Conservation (phyloP, 2,797 vertebrate genomes). For the Ceryle rudis region DNA sequence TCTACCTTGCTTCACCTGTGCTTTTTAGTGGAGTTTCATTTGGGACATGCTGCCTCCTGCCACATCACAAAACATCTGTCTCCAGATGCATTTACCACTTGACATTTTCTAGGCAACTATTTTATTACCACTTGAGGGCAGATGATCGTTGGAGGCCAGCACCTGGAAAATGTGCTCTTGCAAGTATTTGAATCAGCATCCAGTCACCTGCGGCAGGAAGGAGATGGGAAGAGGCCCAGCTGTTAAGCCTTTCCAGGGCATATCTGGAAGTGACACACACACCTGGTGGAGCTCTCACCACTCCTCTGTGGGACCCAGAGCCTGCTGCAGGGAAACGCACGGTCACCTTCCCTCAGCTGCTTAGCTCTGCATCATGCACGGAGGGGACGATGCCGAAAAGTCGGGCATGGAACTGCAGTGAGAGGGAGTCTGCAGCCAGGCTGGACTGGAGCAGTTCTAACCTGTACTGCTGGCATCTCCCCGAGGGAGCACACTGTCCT, state of each 20-base stretch:
- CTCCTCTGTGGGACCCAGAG: too few species aligned
- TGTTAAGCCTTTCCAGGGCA: neutral
- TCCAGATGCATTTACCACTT: accelerated
- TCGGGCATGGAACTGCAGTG: neutral
- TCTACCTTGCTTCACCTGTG: neutral
- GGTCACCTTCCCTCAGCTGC: neutral
- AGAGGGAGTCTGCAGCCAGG: neutral
- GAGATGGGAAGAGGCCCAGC: neutral
- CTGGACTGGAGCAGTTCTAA: neutral
- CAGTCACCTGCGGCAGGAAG: neutral
- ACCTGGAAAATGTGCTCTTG: neutral
- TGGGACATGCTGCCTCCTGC: neutral
- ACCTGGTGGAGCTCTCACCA: neutral
- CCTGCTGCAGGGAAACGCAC: neutral
- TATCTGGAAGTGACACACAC: neutral
- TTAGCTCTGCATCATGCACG: neutral
- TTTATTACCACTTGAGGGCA: neutral
- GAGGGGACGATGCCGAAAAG: neutral
- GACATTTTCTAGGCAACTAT: neutral
- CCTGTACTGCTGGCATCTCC: neutral
- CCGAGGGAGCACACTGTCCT: neutral
- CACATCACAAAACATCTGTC: neutral
- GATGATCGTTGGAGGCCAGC: neutral
- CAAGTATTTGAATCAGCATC: neutral
- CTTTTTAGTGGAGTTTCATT: neutral